A percentile compares a stretch with the other conserved stretches of the same genome.
phyloP scores from a whole-genome alignment of 2,888 invertebrate species.

The Andrena dorsata region DNA sequence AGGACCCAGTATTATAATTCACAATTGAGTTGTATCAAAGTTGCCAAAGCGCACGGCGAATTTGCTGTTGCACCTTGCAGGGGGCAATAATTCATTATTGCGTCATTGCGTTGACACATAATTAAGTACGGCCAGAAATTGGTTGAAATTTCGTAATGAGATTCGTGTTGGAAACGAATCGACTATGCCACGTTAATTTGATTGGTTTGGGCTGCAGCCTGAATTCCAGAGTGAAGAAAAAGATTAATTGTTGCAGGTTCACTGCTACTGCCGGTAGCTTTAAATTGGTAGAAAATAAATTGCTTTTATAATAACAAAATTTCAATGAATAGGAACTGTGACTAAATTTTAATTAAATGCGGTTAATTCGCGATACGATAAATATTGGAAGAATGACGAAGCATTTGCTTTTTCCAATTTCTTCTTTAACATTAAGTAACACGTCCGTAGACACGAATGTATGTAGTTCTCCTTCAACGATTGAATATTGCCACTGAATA shows the following conservation, averaged over 20 bases:
- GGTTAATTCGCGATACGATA: not conserved
- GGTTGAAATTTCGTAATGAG: slow-evolving; percentile 11
- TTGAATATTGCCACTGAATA: slow-evolving; percentile 8
- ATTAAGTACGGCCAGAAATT: slow-evolving; percentile 26
- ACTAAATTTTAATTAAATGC: not conserved
- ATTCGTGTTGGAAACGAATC: slow-evolving; percentile 4
- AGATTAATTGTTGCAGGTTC: not conserved
- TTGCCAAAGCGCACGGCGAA: slow-evolving; percentile 12
- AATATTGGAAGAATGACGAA: not conserved
- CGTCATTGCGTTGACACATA: slow-evolving; percentile 16
- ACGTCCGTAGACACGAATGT: not conserved
- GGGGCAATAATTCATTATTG: slow-evolving; percentile 24
- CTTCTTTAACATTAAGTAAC: not conserved
- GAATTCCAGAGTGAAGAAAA: not conserved
- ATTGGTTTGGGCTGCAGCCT: not conserved
- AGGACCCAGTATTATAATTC: not conserved
- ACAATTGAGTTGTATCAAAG: slow-evolving; percentile 22
- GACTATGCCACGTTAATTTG: not conserved
- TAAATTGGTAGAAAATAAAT: too few species aligned
- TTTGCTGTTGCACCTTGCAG: slow-evolving; percentile 22
- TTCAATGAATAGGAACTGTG: not conserved
- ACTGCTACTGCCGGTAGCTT: not conserved
- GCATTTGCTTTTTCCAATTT: not conserved
- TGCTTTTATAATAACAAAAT: too few species aligned
- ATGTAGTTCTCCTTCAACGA: not conserved